Conservation (phyloP, 2,888 invertebrate genomes). For the Megalurothrips usitatus region DNA sequence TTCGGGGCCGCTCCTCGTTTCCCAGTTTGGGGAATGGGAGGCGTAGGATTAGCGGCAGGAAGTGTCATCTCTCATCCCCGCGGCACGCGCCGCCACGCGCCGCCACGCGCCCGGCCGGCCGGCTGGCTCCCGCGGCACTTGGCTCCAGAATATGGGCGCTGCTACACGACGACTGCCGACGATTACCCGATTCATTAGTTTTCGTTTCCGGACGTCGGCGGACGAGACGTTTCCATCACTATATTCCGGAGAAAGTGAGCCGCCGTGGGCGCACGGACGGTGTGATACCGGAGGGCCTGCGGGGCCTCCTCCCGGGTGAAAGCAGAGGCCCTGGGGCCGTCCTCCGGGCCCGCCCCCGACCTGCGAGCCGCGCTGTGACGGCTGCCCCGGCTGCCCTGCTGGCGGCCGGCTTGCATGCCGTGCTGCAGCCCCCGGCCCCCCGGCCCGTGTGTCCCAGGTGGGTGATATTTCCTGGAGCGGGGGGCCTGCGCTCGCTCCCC, state of each 20-base stretch:
- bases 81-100: not conserved
- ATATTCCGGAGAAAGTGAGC: not conserved
- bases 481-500: not conserved
- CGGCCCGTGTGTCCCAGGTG: slow-evolving; percentile 21
- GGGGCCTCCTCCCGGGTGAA: not conserved
- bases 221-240: too few relatives aligned
- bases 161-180: too few relatives aligned
- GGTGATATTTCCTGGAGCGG: not conserved
- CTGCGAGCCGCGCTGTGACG: too few relatives aligned
- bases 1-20: slow-evolving; percentile 2
- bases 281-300: not conserved
- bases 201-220: too few relatives aligned
- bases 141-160: too few relatives aligned
- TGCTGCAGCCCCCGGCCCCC: too few relatives aligned
- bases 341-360: too few relatives aligned
- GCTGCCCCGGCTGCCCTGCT: too few relatives aligned
- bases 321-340: too few relatives aligned
- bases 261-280: not conserved
- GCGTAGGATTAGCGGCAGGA: not conserved
- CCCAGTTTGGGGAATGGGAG: not conserved
- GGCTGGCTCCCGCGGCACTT: not conserved
- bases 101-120: not conserved
- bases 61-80: not conserved
- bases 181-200: too few relatives aligned
- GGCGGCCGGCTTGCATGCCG: too few relatives aligned